A percentile compares a stretch with the other conserved stretches of the same genome.
phyloP scores from a whole-genome alignment of 2,113 vertebrate genomes.

The Phodopus roborovskii region DNA sequence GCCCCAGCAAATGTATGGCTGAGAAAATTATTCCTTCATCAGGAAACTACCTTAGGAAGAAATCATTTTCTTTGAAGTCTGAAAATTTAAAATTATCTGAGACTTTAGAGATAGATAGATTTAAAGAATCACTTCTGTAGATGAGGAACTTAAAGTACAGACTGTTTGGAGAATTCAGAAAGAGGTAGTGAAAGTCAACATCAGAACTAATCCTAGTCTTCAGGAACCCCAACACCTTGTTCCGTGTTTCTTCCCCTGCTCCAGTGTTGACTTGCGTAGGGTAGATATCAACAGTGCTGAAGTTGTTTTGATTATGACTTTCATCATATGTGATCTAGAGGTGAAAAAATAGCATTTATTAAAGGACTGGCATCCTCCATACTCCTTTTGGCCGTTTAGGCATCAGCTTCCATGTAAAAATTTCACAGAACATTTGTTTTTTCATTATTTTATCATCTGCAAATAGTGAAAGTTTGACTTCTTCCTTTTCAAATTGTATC shows the following conservation, averaged over 20 bases:
- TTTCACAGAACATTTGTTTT: neutral
- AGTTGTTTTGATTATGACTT: slow-evolving; percentile 13
- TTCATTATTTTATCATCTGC: neutral
- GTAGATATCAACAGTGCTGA: neutral
- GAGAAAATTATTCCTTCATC: slow-evolving; percentile 28
- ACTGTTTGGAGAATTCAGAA: neutral
- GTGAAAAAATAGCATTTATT: neutral
- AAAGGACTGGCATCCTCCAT: neutral
- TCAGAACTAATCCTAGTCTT: neutral
- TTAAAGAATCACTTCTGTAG: neutral
- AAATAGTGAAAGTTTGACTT: no score
- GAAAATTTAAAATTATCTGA: slow-evolving; percentile 49
- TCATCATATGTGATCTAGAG: neutral
- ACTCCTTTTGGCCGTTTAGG: neutral
- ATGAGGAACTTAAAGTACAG: neutral
- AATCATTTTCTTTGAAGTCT: slow-evolving; percentile 57
- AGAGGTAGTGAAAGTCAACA: neutral
- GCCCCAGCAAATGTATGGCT: neutral
- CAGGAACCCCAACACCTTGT: neutral
- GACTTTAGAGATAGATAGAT: slow-evolving; percentile 4
- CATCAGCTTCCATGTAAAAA: neutral
- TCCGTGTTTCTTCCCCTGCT: neutral
- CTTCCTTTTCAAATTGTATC: no score
- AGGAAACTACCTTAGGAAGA: slow-evolving; percentile 9
- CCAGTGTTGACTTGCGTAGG: neutral